Evolutionary conservation across 2,888 invertebrate genomes (phyloP).

Genomic region (Melieria picta): DNA sequence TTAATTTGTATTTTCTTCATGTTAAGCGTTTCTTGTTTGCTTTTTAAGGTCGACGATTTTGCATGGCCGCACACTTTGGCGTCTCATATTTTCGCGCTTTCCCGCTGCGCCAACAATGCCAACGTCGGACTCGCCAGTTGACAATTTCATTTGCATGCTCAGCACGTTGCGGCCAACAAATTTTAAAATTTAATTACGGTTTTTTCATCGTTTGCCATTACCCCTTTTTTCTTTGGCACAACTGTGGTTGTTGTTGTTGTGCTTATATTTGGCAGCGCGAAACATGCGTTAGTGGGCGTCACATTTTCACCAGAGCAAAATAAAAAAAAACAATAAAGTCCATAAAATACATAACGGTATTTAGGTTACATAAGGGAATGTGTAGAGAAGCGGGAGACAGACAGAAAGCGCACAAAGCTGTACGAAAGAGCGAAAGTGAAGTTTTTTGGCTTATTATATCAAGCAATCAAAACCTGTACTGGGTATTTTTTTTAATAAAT

Average conservation of each 20-base stretch:
- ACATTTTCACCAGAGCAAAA: too few relatives aligned
- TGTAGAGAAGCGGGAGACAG: too few relatives aligned
- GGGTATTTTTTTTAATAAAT: too few relatives aligned
- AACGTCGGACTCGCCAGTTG: slow-evolving; percentile 8
- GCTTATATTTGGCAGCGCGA: too few relatives aligned
- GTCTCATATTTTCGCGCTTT: background rate
- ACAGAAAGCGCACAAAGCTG: too few relatives aligned
- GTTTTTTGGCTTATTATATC: too few relatives aligned
- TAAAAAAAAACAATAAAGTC: too few relatives aligned
- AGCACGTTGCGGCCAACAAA: slow-evolving; percentile 33
- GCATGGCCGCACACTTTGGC: background rate
- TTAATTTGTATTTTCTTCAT: background rate
- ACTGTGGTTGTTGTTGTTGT: background rate
- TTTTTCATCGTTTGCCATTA: slow-evolving; percentile 5
- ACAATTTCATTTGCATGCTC: slow-evolving; percentile 30
- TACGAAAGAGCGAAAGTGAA: too few relatives aligned
- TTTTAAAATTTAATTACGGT: slow-evolving; percentile 33
- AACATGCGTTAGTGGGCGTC: too few relatives aligned
- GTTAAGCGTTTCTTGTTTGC: background rate
- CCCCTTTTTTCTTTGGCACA: background rate
- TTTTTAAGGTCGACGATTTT: background rate
- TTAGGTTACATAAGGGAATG: too few relatives aligned
- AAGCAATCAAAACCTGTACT: too few relatives aligned
- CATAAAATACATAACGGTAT: too few relatives aligned
- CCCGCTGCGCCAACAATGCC: background rate